Evolutionary conservation across 2,797 vertebrate species (phyloP).

Genomic region (Triplophysa bombifrons): DNA sequence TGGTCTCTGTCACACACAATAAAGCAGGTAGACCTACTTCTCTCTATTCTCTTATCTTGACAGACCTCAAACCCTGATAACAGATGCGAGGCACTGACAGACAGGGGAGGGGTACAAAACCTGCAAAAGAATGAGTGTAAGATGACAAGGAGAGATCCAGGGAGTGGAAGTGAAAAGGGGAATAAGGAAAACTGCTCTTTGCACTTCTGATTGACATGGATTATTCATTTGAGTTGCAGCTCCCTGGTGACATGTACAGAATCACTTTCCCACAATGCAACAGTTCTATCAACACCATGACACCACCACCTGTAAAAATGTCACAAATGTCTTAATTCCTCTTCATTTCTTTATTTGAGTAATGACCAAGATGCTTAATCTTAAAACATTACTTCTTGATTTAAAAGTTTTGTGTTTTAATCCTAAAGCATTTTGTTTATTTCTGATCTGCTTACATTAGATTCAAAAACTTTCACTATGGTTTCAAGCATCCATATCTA

Average conservation of each 20-base stretch:
- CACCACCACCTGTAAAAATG: neutral
- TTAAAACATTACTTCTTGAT: too few relatives aligned
- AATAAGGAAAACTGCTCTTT: slow-evolving; percentile 24
- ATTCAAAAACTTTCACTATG: neutral
- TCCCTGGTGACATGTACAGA: slow-evolving; percentile 25
- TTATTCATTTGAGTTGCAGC: slow-evolving; percentile 50
- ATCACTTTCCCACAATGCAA: slow-evolving; percentile 17
- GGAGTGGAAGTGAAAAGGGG: slow-evolving; percentile 21
- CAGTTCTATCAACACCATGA: slow-evolving; percentile 9
- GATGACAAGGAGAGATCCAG: slow-evolving; percentile 17
- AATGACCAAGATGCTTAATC: too few relatives aligned
- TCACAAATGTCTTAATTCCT: neutral
- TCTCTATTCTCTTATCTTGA: slow-evolving; percentile 46
- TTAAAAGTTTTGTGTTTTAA: too few relatives aligned
- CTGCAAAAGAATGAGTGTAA: slow-evolving; percentile 39
- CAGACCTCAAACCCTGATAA: slow-evolving; percentile 32
- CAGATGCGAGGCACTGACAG: neutral
- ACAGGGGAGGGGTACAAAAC: neutral
- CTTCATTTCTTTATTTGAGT: too few relatives aligned
- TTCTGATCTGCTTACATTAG: neutral
- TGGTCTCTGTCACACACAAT: slow-evolving; percentile 40
- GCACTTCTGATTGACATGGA: slow-evolving; percentile 44
- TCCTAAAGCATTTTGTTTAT: neutral
- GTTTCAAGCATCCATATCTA: neutral
- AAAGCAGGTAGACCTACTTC: slow-evolving; percentile 32